Evolutionary conservation across 2,113 vertebrate species (phyloP), one percentile per base, ranked within the genome.

Genomic region (Corydoras sp.): DNA sequence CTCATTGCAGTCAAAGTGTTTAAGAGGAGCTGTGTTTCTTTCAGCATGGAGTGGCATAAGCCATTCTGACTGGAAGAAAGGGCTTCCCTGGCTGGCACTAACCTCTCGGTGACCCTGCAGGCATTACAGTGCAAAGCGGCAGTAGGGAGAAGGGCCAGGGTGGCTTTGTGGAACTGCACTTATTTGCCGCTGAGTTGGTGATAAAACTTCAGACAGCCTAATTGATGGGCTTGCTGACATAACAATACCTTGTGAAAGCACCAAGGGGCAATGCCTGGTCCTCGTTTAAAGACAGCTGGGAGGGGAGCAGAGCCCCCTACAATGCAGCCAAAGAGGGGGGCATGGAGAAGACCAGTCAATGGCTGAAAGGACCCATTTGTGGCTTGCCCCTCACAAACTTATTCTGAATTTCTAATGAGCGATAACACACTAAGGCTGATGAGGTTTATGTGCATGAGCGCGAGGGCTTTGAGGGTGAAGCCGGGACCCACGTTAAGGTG

Each of bases 191-290:
- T 92, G 91, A 84, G 88, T 87, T 85, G 94, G 96, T 94, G 94
- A 98, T 99, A 98, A 99, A 99, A 98, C 94, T 96, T 97, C 92
- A 98, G 95, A 98, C 94, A 94, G 92, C 89, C 93, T 97, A 98
- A 98, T 99, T 96, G 96, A 98, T 98, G 95, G 94, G 91, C 94
- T 93, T 89, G 90, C 93, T 99, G 95, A 98, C 95, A 96, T 93
- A 92, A 94, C 89, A 92, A 95, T 96, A 93, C 93, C 93, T 97
- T 88, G 92, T 94, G 95, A 97, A 97, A 96, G 94, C 90, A 85
- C 68, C 14, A 88, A 91, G 92, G 90, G 76, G 84, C 83, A 83
- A 84, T 84, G 93, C 92, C 95, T 97, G 95, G 92, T 92, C 93
- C 92, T 96, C 93, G 93, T 98, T 97, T 97, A 93, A 91, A 87